Evolutionary conservation across 2,888 invertebrate species (phyloP).

Genomic region (Aproaerema taeniolella): DNA sequence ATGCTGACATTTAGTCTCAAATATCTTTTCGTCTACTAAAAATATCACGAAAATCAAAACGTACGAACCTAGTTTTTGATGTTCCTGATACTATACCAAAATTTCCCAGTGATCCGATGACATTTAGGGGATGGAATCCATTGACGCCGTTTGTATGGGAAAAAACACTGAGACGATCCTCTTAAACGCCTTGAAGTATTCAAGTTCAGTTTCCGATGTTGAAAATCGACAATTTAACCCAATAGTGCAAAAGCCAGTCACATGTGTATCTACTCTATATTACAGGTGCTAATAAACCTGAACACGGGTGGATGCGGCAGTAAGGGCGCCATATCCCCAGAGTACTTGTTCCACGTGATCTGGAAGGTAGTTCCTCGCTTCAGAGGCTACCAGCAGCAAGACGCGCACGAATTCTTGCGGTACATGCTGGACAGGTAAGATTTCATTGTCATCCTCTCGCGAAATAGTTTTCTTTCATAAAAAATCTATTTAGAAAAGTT

Average conservation of each 20-base stretch:
- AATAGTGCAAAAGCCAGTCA: not conserved
- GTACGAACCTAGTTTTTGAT: too few species aligned
- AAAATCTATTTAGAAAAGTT: too few species aligned
- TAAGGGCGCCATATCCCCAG: conserved; percentile 87
- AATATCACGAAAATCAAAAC: too few species aligned
- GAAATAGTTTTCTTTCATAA: too few species aligned
- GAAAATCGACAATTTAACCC: not conserved
- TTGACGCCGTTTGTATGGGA: too few species aligned
- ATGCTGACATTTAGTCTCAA: too few species aligned
- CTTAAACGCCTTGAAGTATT: too few species aligned
- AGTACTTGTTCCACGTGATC: conserved; percentile 87
- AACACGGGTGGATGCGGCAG: conserved; percentile 80
- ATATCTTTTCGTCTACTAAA: too few species aligned
- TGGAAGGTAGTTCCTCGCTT: conserved; percentile 92
- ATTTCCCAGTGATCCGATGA: too few species aligned
- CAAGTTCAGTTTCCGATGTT: not conserved
- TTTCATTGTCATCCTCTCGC: not conserved
- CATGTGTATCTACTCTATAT: not conserved
- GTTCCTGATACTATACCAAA: too few species aligned
- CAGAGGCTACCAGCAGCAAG: conserved; percentile 91
- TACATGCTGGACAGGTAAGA: conserved; percentile 85
- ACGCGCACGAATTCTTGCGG: conserved; percentile 90
- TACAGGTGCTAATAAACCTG: conserved; percentile 81
- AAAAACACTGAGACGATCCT: too few species aligned
- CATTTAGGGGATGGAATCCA: too few species aligned